Conservation (phyloP, 2,113 vertebrate species). For the Bufo gargarizans region DNA sequence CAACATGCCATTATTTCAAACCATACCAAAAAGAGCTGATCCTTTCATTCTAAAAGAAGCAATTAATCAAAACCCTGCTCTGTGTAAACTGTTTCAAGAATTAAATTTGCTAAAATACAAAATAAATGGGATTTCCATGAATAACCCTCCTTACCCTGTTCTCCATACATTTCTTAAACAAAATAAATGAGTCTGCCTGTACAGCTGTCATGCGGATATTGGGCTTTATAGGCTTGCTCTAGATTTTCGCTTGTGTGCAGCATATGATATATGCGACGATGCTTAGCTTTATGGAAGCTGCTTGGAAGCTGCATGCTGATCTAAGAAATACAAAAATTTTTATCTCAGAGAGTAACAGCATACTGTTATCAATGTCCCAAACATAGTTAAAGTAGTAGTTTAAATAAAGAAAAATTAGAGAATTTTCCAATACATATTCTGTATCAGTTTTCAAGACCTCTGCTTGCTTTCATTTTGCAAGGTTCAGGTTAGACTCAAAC, state of each 20-base stretch:
- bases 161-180: conserved; percentile 19
- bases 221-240: conserved; percentile 4
- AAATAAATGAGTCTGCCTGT: conserved; percentile 36
- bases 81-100: conserved; percentile 25
- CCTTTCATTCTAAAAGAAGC: conserved; percentile 27
- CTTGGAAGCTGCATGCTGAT: background rate
- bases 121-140: conserved; percentile 45
- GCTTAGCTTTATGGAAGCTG: background rate
- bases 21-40: conserved; percentile 38
- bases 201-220: conserved; percentile 5
- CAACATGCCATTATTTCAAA: conserved; percentile 14
- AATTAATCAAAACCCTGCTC: conserved; percentile 37
- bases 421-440: background rate
- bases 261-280: background rate
- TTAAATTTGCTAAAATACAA: conserved; percentile 41
- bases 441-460: background rate
- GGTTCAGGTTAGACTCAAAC: no score
- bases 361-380: background rate
- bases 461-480: no score
- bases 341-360: background rate
- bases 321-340: background rate
- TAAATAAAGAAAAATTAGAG: background rate
- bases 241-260: background rate
- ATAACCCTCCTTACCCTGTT: conserved; percentile 35
- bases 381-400: background rate